phyloP scores from a whole-genome alignment of 2,113 vertebrate genomes.

The Rhinopomastus cyanomelas region DNA sequence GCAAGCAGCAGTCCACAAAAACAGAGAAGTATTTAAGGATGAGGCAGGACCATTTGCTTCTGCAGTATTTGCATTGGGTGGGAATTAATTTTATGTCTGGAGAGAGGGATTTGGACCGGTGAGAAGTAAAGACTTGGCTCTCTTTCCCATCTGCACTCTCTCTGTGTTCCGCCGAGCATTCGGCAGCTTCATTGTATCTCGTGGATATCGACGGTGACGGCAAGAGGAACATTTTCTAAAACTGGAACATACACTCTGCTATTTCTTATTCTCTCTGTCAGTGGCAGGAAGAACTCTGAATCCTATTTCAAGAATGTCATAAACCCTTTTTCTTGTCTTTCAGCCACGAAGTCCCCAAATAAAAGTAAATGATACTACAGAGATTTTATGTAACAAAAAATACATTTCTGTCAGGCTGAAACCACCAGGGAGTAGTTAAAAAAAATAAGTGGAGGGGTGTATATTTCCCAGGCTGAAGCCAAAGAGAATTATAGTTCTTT shows the following conservation, averaged over 20 bases:
- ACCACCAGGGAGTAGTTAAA: not conserved
- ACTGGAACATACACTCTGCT: not conserved
- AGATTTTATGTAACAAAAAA: not conserved
- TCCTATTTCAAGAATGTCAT: not conserved
- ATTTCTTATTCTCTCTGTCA: not conserved
- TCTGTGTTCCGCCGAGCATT: not conserved
- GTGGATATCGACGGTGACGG: not conserved
- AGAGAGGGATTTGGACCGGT: not conserved
- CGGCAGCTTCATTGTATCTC: not conserved
- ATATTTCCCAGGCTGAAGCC: not conserved
- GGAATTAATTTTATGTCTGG: not conserved
- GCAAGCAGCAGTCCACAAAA: not conserved
- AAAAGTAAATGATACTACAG: not conserved
- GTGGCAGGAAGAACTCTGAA: not conserved
- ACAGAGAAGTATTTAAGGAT: not conserved
- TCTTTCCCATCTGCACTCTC: not conserved
- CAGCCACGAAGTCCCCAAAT: not conserved
- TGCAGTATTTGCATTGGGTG: not conserved
- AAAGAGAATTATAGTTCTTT: not conserved
- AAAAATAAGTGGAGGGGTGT: not conserved
- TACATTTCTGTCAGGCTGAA: not conserved
- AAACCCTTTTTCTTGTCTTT: not conserved
- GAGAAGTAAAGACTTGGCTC: not conserved
- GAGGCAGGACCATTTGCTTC: not conserved
- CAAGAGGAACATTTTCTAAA: not conserved